Evolutionary conservation across 2,113 vertebrate species (phyloP).

Genomic region (Herpailurus yagouaroundi): DNA sequence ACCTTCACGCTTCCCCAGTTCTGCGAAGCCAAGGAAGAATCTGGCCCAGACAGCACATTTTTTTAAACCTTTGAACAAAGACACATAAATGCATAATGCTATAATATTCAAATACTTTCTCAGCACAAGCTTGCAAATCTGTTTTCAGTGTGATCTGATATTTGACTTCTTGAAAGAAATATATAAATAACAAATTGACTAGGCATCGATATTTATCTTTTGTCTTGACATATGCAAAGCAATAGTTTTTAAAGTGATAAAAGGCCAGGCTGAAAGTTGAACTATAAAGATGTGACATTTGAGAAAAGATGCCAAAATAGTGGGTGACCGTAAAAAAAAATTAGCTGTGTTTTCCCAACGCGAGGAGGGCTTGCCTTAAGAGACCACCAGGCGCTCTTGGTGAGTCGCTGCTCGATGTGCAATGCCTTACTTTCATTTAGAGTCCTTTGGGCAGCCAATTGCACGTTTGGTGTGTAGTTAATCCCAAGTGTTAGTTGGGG

Average conservation of each 20-base stretch:
- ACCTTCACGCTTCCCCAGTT: rapidly evolving
- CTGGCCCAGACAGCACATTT: background rate
- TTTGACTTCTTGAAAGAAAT: conserved; percentile 62
- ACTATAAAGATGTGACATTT: background rate
- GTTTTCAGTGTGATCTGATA: conserved; percentile 49
- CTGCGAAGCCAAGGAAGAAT: background rate
- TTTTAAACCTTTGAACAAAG: background rate
- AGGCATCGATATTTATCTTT: conserved; percentile 54
- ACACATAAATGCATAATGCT: background rate
- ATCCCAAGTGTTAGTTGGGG: background rate
- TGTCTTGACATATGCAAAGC: conserved; percentile 62
- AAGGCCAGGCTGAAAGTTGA: conserved; percentile 27
- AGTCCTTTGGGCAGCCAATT: background rate
- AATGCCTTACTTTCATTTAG: rapidly evolving
- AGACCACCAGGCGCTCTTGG: background rate
- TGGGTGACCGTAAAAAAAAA: background rate
- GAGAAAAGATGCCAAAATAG: background rate
- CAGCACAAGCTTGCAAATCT: conserved; percentile 30
- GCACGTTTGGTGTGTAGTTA: rapidly evolving
- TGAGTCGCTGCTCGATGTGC: rapidly evolving
- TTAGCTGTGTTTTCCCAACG: background rate
- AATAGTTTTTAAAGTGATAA: conserved; percentile 56
- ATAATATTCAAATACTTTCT: background rate
- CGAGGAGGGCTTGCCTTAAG: rapidly evolving
- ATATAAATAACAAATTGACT: conserved; percentile 53